These are phyloP conservation scores for Caenorhabditis briggsae DNA, from an alignment of 1,140 invertebrate species.

Conservation along the genomic window DNA sequence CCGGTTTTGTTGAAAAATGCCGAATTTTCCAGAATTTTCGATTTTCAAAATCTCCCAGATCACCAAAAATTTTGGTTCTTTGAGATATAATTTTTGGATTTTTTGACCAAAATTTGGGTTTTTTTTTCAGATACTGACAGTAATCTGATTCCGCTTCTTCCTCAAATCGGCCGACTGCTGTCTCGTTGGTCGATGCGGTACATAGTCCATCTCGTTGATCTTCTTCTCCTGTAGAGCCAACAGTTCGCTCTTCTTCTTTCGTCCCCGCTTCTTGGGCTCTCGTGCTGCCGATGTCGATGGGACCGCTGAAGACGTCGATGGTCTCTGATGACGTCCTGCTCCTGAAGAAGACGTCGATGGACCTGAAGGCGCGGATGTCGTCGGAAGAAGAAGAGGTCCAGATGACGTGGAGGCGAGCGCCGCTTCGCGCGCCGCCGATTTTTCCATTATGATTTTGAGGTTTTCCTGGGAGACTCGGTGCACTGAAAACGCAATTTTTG, in stretches of 20 bases:
- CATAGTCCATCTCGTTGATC: constrained; percentile 16
- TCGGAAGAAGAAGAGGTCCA: neutral
- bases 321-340: constrained; percentile 9
- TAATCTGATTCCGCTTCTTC: constrained; percentile 1
- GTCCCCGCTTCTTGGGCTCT: constrained; percentile 55
- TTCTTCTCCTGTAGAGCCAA: neutral
- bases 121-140: neutral
- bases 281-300: neutral
- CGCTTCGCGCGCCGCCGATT: neutral
- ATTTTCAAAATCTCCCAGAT: too few species aligned
- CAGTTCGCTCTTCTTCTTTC: constrained; percentile 56
- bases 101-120: neutral
- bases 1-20: too few species aligned
- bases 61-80: too few species aligned
- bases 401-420: neutral
- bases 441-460: neutral
- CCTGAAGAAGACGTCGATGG: neutral
- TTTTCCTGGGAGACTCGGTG: neutral
- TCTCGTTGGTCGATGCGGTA: neutral
- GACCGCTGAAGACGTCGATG: neutral
- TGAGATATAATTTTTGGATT: neutral
- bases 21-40: too few species aligned
- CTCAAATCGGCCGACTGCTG: constrained; percentile 43
- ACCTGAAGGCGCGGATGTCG: neutral
- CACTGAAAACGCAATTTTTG: neutral